Evolutionary conservation across 2,113 vertebrate species (phyloP).

Genomic region (Gobiocypris rarus): DNA sequence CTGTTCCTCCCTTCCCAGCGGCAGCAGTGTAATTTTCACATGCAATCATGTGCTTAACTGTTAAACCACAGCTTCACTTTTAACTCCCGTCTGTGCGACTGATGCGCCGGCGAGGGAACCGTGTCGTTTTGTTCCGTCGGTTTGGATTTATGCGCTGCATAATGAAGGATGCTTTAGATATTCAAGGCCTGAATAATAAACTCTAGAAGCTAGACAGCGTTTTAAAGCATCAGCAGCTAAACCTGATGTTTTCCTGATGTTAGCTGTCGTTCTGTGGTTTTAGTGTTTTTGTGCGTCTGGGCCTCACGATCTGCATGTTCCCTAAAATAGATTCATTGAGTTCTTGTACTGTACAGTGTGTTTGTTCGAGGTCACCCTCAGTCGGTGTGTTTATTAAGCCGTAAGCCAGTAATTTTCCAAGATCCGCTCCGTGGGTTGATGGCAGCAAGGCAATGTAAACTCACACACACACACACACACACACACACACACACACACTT

Average conservation of each 20-base stretch:
- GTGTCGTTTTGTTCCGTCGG: neutral
- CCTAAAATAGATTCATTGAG: conserved; percentile 6
- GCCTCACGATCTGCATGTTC: neutral
- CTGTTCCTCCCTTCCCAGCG: conserved; percentile 44
- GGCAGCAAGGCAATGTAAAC: conserved; percentile 38
- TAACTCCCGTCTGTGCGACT: conserved; percentile 13
- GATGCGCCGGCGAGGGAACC: neutral
- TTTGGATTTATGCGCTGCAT: neutral
- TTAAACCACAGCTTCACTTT: conserved; percentile 35
- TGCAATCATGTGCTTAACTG: conserved; percentile 28
- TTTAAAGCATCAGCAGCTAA: neutral
- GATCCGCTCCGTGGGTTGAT: conserved; percentile 29
- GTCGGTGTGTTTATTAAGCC: conserved; percentile 46
- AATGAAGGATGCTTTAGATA: neutral
- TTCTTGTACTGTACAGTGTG: conserved; percentile 26
- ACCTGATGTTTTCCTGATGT: no score
- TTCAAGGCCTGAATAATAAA: neutral
- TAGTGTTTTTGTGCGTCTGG: neutral
- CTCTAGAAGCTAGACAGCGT: neutral
- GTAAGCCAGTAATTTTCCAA: conserved; percentile 45
- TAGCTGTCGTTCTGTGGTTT: neutral
- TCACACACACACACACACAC: conserved; percentile 8
- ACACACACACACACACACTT: conserved; percentile 10
- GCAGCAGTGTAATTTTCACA: conserved; percentile 48
- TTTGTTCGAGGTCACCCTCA: conserved; percentile 29